These are phyloP conservation scores for Smittia sp. DNA, from an alignment of 2,888 invertebrate genomes.

Conservation along the genomic window DNA sequence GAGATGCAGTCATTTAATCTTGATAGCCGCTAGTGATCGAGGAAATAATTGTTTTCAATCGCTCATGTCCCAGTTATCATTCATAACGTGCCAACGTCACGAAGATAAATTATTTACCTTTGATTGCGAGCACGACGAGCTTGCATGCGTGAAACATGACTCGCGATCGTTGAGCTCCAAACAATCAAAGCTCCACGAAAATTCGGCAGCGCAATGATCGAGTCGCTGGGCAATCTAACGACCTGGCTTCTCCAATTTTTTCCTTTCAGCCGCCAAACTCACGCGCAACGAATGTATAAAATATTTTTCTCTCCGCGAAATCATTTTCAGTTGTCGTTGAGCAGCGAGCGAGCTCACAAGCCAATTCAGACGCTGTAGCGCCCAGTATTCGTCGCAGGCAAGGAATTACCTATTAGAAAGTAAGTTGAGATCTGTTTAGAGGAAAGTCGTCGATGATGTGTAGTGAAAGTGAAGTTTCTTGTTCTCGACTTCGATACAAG, in stretches of 20 bases:
- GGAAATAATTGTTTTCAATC: no score
- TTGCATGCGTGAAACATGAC: no score
- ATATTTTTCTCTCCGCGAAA: slow-evolving; percentile 28
- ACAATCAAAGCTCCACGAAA: neutral
- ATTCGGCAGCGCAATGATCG: neutral
- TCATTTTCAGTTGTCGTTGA: slow-evolving; percentile 38
- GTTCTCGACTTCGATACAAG: neutral
- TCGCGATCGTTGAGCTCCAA: neutral
- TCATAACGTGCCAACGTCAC: no score
- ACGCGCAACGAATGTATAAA: slow-evolving; percentile 3
- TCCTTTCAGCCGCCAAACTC: neutral
- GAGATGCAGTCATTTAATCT: neutral
- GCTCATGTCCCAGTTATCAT: no score
- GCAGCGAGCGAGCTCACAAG: slow-evolving; percentile 32
- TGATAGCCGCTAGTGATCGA: no score
- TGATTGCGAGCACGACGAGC: no score
- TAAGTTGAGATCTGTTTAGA: slow-evolving; percentile 28
- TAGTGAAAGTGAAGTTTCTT: slow-evolving; percentile 33
- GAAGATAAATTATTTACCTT: no score
- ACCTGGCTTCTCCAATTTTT: neutral
- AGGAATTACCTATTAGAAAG: slow-evolving; percentile 40
- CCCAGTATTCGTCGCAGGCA: neutral
- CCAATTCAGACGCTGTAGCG: slow-evolving; percentile 27
- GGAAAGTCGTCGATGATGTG: neutral
- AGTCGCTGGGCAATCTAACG: neutral